A percentile compares a stretch with the other conserved stretches of the same genome.
phyloP scores from a whole-genome alignment of 2,797 vertebrate genomes.

The Pygocentrus nattereri region DNA sequence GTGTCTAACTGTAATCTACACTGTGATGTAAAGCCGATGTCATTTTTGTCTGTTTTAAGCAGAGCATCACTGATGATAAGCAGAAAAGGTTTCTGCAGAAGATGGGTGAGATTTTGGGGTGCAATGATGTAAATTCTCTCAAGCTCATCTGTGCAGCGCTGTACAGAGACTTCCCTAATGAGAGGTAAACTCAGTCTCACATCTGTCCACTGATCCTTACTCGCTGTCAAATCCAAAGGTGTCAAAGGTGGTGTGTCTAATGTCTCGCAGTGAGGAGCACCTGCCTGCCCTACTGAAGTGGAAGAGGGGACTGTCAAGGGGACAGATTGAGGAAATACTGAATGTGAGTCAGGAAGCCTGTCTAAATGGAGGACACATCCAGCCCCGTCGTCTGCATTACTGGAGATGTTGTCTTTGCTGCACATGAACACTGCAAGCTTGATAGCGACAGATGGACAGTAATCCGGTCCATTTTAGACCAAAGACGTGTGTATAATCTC shows the following conservation, averaged over 20 bases:
- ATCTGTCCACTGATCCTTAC: not conserved
- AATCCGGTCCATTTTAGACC: not conserved
- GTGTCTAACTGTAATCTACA: no score
- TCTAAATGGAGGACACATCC: not conserved
- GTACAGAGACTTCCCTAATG: not conserved
- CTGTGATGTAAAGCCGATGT: not conserved
- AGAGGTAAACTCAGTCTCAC: conserved; percentile 59
- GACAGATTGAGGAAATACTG: conserved; percentile 58
- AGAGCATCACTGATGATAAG: conserved; percentile 61
- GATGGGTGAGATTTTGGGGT: conserved; percentile 59
- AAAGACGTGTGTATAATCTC: not conserved
- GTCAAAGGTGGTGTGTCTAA: not conserved
- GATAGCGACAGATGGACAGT: no score
- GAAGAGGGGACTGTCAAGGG: conserved; percentile 53
- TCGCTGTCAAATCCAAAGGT: not conserved
- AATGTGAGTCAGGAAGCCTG: conserved; percentile 13
- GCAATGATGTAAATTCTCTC: not conserved
- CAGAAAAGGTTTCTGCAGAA: conserved; percentile 51
- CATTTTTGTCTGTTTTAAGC: conserved; percentile 19
- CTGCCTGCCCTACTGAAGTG: conserved; percentile 65
- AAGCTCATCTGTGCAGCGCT: conserved; percentile 39
- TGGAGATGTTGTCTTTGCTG: not conserved
- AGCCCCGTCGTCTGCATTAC: not conserved
- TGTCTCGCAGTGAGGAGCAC: conserved; percentile 54
- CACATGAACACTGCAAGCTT: not conserved